phyloP scores from a whole-genome alignment of 2,888 invertebrate species.

The Theristus sp. region DNA sequence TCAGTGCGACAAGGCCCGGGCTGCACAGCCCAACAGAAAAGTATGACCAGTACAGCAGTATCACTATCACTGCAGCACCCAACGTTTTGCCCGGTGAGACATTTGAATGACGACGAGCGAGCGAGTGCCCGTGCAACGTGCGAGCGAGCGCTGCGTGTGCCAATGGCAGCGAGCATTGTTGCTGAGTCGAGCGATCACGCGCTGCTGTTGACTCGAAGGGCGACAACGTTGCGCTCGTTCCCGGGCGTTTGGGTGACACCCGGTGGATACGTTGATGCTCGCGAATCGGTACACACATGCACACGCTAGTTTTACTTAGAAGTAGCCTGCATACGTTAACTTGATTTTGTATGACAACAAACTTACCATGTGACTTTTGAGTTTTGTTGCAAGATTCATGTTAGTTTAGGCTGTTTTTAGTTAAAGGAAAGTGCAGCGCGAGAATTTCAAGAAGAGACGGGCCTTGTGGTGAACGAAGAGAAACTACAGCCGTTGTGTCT shows the following conservation, averaged over 20 bases:
- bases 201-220: conserved; percentile 32
- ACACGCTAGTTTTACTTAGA: background rate
- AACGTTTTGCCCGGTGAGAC: background rate
- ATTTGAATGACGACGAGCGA: background rate
- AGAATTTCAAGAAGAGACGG: conserved; percentile 34
- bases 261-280: conserved; percentile 30
- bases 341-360: no score
- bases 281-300: background rate
- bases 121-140: background rate
- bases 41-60: no score
- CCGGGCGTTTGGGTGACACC: conserved; percentile 37
- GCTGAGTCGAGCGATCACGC: conserved; percentile 31
- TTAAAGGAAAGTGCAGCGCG: conserved; percentile 30
- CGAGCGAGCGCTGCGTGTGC: background rate
- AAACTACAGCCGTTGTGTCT: background rate
- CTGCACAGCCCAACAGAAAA: no score
- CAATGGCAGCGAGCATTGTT: conserved; percentile 29
- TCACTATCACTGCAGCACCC: background rate
- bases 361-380: no score
- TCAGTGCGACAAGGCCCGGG: no score
- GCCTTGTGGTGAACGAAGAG: conserved; percentile 19
- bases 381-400: no score
- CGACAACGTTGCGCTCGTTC: conserved; percentile 31
- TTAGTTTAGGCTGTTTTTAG: conserved; percentile 16
- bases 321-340: no score